phyloP scores from a whole-genome alignment of 2,113 vertebrate genomes.

The Dicerorhinus sumatrensis region DNA sequence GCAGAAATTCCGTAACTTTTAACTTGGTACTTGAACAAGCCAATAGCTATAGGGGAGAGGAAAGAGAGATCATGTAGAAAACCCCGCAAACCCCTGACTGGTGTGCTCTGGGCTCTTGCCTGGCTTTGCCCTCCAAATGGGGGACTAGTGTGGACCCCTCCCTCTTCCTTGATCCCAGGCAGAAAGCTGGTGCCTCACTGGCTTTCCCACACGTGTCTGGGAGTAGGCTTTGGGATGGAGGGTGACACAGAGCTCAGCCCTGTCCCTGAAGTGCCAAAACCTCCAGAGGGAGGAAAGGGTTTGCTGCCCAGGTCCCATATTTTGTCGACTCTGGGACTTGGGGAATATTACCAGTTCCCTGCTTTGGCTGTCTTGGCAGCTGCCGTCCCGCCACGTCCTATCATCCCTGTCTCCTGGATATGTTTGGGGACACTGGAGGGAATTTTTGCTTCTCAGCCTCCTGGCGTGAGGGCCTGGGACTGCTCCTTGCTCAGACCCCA shows the following conservation, averaged over 20 bases:
- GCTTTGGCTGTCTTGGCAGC: background rate
- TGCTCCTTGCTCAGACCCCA: background rate
- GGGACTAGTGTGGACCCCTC: background rate
- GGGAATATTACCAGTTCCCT: background rate
- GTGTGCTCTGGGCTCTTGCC: background rate
- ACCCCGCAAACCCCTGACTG: accelerated
- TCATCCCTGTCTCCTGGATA: background rate
- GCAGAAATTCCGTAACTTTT: background rate
- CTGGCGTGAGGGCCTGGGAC: background rate
- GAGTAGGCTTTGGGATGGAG: background rate
- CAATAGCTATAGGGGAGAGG: conserved; percentile 49
- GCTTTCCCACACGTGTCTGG: background rate
- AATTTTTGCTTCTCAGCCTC: background rate
- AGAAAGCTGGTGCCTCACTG: background rate
- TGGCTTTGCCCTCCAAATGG: background rate
- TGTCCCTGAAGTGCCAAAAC: no score
- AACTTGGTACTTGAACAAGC: conserved; percentile 33
- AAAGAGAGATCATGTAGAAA: background rate
- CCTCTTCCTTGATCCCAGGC: background rate
- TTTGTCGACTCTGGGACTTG: background rate
- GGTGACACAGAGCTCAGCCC: no score
- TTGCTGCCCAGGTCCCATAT: background rate
- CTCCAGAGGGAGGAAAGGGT: background rate
- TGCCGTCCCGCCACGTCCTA: accelerated
- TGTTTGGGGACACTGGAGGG: background rate